Evolutionary conservation across 1,140 invertebrate genomes (phyloP), one percentile per base, ranked within the genome.

Genomic region (Drosophila punjabiensis): DNA sequence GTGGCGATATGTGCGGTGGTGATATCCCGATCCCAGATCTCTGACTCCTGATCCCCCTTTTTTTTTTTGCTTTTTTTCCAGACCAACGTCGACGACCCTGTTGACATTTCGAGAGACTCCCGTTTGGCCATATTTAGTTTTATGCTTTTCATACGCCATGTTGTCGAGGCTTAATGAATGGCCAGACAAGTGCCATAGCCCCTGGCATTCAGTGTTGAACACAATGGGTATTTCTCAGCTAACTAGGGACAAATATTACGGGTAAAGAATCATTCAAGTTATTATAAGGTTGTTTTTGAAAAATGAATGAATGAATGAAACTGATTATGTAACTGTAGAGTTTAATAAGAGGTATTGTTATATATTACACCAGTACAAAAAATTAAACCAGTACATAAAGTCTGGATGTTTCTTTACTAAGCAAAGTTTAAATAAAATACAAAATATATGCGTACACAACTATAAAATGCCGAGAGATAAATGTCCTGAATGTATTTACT

Each of bases 91-190:
- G 53, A 56, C 30, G 33, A 52, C 30, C 62, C 62, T 64, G 84
- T 89, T 84, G 85, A 89, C 84, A 75, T 78, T 84, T 61, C 30
- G 35, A 76, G 48, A 80, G 67, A 65, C 14, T 37, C 14, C 53
- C 56, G 61, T 35, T 30, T 37, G 37, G 48, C 35, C 67, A 77
- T 78, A 84, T 89, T 89, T 68, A 78, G 73, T 61, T 81, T 56
- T 65, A 68, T 70, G 65, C 71, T 67, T 62, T 45, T 58, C 59
- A 79, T 60, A 55, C 28, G 45, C 28, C 50, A 79, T 70, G 52
- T 59, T 66, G 65, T 24, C 24, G 41, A 24, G 41, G 50, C 59
- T 64, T 89, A 87, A 89, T 81, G 65, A 81, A 87, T 74, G 59
- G 32, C 56, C 84, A 76, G 76, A 87, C 76, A 80, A 87, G 76